Base-by-base conservation (phyloP, 2,888 invertebrate genomes). In the Dimorphilus gyrociliatus region DNA sequence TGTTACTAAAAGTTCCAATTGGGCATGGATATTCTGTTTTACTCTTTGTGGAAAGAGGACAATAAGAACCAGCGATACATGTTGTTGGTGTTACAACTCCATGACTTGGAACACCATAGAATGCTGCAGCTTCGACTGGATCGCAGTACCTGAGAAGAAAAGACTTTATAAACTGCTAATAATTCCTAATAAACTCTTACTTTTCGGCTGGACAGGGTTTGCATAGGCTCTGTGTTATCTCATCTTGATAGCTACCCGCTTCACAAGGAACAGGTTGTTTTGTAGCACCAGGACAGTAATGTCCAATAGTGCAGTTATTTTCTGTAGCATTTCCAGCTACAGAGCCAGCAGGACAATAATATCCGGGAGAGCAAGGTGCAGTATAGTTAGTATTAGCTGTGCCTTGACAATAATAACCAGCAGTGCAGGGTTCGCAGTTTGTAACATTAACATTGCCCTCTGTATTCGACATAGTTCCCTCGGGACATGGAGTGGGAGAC, bases 261-360 rank as follows among this genome's bases (percentile, higher is more conserved):
- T 37, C 26, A 39, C 57, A 57, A 14, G 48, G 41, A 19, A 44
- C 19, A 19, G 37, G 35, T 17, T 33, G 37, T 8, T 37, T 32
- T 8, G 46, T 53, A 3, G 47, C 50, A 8, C 33, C 30, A 1
- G 55, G 53, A 32, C 56, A 57, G 40, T 51, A 55, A 18, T 48
- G 41, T 1, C 56, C 55, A 5, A 53, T 47, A 32, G 49, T 48
- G 36, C 57, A 57, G 30, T 42, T 41, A 2, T 51, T 37, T 13
- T 26, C 32, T 16, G 39, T 26, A 13, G 58, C 55, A 46, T 80
- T 79, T 14, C 77, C 78, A 6, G 48, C 41, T 51, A 76, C 86
- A 0, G 90, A 86, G 49, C 94, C 94, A 44, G 88, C 86, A 5
- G 94, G 92, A 57, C 97, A 97, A 54, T 92, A 58, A 36, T 46